Conservation (phyloP, 2,797 vertebrate genomes). For the Acanthis flammea region DNA sequence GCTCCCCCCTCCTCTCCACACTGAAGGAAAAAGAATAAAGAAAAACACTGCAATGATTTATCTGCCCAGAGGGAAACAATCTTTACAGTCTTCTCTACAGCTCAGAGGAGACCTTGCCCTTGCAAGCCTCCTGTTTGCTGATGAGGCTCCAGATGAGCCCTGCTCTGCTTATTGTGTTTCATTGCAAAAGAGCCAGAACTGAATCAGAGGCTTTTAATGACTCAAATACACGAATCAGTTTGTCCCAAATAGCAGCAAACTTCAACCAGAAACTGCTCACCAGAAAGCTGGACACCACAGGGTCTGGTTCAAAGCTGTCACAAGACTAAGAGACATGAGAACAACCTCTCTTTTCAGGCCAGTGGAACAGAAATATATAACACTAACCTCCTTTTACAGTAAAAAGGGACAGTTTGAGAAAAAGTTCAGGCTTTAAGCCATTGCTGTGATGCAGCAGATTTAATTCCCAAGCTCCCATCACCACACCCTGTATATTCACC, state of each 20-base stretch:
- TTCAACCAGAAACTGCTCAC: neutral
- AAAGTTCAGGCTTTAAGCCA: neutral
- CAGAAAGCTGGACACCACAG: neutral
- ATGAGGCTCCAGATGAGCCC: slow-evolving; percentile 49
- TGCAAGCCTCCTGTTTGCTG: slow-evolving; percentile 58
- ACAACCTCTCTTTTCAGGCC: neutral
- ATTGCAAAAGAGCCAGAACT: slow-evolving; percentile 24
- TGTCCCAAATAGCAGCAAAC: neutral
- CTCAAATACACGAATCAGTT: neutral
- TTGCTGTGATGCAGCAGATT: neutral
- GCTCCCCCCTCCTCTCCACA: slow-evolving; percentile 9
- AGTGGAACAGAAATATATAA: neutral
- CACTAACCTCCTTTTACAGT: neutral
- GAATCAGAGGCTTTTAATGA: slow-evolving; percentile 24
- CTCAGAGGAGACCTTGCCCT: slow-evolving; percentile 63
- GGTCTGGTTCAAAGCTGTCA: neutral
- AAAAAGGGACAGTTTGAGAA: neutral
- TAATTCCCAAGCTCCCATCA: neutral
- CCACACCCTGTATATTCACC: neutral
- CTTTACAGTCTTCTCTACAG: slow-evolving; percentile 41
- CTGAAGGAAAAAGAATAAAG: slow-evolving; percentile 34
- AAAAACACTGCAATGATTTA: slow-evolving; percentile 61
- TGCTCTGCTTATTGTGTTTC: neutral
- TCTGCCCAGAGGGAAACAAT: slow-evolving; percentile 60
- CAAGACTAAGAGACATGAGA: neutral